Percentiles rank a stretch among this genome's conserved stretches.
These are phyloP conservation scores for Drosophila peninsularis DNA, from an alignment of 2,888 invertebrate species.

Conservation along the genomic window DNA sequence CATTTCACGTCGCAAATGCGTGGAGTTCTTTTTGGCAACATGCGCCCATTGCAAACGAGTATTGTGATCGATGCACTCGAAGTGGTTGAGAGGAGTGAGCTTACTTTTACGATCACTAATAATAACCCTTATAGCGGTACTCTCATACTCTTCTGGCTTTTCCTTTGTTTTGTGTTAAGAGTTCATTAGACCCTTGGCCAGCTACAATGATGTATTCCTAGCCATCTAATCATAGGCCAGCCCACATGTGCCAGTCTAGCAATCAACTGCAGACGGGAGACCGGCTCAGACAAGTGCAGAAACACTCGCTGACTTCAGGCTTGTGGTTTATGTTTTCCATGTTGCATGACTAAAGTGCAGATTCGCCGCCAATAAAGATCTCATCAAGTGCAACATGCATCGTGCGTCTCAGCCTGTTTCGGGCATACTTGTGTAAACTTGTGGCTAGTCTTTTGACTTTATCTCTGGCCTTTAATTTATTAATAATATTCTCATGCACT, in stretches of 20 bases:
- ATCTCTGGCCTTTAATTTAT: constrained; percentile 80
- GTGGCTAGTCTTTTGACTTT: constrained; percentile 67
- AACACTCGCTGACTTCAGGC: constrained; percentile 39
- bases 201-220: constrained; percentile 17
- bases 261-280: constrained; percentile 35
- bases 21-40: constrained; percentile 50
- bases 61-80: not conserved
- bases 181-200: constrained; percentile 42
- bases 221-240: constrained; percentile 59
- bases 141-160: not conserved
- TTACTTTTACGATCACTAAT: constrained; percentile 5
- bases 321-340: constrained; percentile 60
- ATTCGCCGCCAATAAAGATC: constrained; percentile 73
- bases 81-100: not conserved
- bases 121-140: not conserved
- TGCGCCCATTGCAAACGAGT: not conserved
- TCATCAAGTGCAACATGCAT: constrained; percentile 77
- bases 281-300: constrained; percentile 32
- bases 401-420: constrained; percentile 46
- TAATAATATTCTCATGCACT: constrained; percentile 77
- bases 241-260: constrained; percentile 27
- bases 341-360: constrained; percentile 44
- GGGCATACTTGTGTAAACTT: constrained; percentile 67
- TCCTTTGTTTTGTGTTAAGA: not conserved
- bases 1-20: constrained; percentile 43